Base-by-base conservation (phyloP, 2,888 invertebrate species). In the Melanostoma mellinum region DNA sequence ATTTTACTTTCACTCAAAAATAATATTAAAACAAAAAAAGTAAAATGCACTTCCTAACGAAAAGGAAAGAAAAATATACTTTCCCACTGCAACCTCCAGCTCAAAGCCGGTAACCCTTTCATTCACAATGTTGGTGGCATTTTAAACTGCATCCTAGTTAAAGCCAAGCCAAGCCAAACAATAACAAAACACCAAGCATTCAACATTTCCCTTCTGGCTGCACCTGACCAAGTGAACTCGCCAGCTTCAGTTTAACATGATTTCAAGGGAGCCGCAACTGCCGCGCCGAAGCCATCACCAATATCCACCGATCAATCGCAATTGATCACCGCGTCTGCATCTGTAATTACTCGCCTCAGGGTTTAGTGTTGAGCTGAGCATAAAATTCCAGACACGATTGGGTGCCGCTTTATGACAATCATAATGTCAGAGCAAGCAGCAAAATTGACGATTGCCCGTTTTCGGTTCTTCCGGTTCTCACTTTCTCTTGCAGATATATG, bases 401-500 rank as follows among this genome's bases (percentile, higher is more conserved):
- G 36, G 53, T 35, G 46, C 63, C 44, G 78, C 68, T 65, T 74
- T 84, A 74, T 84, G 84, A 84, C 74, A 84, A 67, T 71, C 84
- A 84, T 75, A 84, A 84, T 75, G 74, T 84, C 74, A 84, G 78
- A 52, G 78, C 77, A 60, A 44, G 44, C 68, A 58, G 61, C 68
- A 61, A 63, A 60, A 78, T 71, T 78, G 82, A 65, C 74, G 69
- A 84, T 69, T 65, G 69, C 46, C 73, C 82, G 74, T 74, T 74
- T 84, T 79, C 30, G 74, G 38, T 67, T 79, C 82, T 82, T 82
- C 82, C 82, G 82, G 82, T 82, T 82, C 77, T 78, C 84, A 84
- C 84, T 84, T 84, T 84, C 84, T 84, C 84, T 58, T 44, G 52
- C 52, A 50, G 48, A 67, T 42, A 40, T 8, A 56, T 50, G 4